Percentiles rank a stretch among this genome's conserved stretches.
Evolutionary conservation across 23 tunicate species (phyloP).

Genomic region (Diplosoma virens): DNA sequence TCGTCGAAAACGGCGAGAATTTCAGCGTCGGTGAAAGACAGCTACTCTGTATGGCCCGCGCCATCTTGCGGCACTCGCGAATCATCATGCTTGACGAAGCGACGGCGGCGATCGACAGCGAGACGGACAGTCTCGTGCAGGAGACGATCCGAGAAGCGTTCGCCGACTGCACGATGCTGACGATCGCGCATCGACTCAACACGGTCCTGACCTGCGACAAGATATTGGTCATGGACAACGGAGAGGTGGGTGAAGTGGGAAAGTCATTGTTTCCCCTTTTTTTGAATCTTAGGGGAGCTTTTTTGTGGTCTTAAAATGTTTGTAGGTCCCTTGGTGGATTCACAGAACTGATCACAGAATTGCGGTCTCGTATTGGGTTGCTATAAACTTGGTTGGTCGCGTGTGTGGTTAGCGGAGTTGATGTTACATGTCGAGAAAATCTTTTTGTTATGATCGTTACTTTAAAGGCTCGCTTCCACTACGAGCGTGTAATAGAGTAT

Average conservation of each 20-base stretch:
- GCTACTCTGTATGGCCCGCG: conserved; percentile 94
- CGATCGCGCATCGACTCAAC: conserved; percentile 96
- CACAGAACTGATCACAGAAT: too few species aligned
- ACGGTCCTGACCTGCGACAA: conserved; percentile 90
- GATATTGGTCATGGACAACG: conserved; percentile 93
- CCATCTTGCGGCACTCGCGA: conserved; percentile 80
- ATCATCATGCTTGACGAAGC: conserved; percentile 97
- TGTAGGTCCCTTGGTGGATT: too few species aligned
- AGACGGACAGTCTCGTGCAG: conserved; percentile 93
- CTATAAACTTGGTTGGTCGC: too few species aligned
- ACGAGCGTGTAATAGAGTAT: too few species aligned
- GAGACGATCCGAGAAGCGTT: conserved; percentile 93
- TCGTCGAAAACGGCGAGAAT: conserved; percentile 96
- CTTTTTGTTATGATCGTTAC: too few species aligned
- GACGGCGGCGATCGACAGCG: conserved; percentile 96
- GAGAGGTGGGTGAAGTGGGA: conserved; percentile 53
- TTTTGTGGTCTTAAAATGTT: too few species aligned
- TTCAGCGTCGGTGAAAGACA: conserved; percentile 97
- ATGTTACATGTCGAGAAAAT: too few species aligned
- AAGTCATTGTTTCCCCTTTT: too few species aligned
- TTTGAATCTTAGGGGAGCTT: too few species aligned
- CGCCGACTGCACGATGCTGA: conserved; percentile 93
- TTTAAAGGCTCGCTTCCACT: too few species aligned
- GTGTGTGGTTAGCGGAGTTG: too few species aligned
- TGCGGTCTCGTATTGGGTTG: too few species aligned